These are phyloP conservation scores for Clarias laeviceps DNA, from an alignment of 2,797 vertebrate species.

Conservation along the genomic window DNA sequence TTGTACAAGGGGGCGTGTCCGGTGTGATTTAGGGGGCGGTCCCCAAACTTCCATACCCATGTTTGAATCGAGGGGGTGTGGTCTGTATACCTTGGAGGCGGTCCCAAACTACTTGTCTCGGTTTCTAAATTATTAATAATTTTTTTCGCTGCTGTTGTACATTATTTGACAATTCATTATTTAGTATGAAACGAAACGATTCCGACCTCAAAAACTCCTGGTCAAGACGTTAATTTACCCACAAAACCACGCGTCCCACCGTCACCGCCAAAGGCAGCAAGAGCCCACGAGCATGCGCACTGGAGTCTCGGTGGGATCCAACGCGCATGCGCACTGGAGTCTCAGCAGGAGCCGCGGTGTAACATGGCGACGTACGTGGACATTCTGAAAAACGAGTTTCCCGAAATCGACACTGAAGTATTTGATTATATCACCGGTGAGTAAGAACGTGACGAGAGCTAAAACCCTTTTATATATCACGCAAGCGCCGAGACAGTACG, in stretches of 20 bases:
- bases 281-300: slow-evolving; percentile 30
- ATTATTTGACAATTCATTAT: background rate
- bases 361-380: slow-evolving; percentile 94
- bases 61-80: too few species aligned
- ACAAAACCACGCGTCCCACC: slow-evolving; percentile 39
- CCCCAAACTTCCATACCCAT: background rate
- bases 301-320: background rate
- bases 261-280: slow-evolving; percentile 42
- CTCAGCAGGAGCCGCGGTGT: slow-evolving; percentile 58
- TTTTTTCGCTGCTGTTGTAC: too few species aligned
- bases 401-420: slow-evolving; percentile 90
- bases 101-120: too few species aligned
- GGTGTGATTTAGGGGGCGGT: accelerated
- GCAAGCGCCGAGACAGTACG: background rate
- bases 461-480: background rate
- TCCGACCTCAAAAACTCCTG: background rate
- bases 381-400: slow-evolving; percentile 93
- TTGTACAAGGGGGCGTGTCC: background rate
- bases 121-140: background rate
- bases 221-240: slow-evolving; percentile 59
- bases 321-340: slow-evolving; percentile 40
- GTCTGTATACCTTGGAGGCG: too few species aligned
- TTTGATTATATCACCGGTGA: slow-evolving; percentile 94
- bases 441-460: background rate
- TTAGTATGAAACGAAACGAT: too few species aligned